These are phyloP conservation scores for Sus cebifrons DNA, from an alignment of 2,797 vertebrate species.

Conservation along the genomic window DNA sequence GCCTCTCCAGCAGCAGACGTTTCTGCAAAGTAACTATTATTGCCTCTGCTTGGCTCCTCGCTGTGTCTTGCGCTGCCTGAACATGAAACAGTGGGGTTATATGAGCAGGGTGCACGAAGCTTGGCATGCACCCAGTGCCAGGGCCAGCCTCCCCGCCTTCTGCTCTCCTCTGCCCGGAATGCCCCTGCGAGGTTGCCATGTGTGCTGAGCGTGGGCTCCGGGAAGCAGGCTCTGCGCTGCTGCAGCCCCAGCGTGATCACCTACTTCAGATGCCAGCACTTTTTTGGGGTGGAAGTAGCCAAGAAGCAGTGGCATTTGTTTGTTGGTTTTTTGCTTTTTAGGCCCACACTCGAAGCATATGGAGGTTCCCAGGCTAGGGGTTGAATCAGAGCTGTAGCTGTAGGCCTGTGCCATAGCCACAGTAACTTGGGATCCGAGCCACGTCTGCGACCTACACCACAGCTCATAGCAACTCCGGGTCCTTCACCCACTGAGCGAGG, in stretches of 20 bases:
- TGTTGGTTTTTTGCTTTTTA: neutral
- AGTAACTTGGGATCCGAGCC: too few species aligned
- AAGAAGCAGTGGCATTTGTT: neutral
- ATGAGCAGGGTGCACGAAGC: neutral
- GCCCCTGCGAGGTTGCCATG: neutral
- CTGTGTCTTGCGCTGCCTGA: conserved; percentile 36
- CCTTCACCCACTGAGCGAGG: too few species aligned
- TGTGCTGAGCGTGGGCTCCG: neutral
- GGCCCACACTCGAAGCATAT: too few species aligned
- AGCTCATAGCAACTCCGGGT: too few species aligned
- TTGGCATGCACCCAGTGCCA: conserved; percentile 4
- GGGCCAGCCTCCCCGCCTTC: neutral
- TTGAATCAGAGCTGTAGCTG: too few species aligned
- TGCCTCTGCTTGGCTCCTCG: conserved; percentile 29
- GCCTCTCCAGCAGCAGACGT: conserved; percentile 72
- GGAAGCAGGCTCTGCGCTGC: conserved; percentile 22
- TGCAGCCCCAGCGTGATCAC: neutral
- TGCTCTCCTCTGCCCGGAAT: conserved; percentile 13
- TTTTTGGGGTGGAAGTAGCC: neutral
- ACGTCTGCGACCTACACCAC: too few species aligned
- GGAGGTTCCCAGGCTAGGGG: too few species aligned
- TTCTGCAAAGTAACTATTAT: conserved; percentile 68
- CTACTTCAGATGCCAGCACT: neutral
- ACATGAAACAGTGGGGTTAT: conserved; percentile 48
- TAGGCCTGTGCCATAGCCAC: too few species aligned